Evolutionary conservation across 1,140 invertebrate species (phyloP).

Genomic region (Drosophila grimshawi): DNA sequence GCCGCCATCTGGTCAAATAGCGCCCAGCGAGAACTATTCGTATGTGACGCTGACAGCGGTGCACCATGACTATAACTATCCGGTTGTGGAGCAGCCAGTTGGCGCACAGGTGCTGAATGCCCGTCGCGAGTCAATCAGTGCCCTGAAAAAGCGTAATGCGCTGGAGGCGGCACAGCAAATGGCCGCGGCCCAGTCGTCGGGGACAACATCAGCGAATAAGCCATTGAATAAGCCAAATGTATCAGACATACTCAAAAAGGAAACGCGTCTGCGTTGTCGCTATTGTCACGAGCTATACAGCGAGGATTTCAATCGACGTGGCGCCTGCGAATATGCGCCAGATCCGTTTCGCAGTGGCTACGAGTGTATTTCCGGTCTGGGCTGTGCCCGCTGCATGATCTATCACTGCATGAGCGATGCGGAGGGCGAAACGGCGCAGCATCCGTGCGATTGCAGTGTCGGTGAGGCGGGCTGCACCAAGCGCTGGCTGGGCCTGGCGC

Average conservation of each 20-base stretch:
- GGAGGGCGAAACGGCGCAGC: conserved; percentile 91
- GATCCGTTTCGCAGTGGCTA: conserved; percentile 93
- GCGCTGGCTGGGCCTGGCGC: conserved; percentile 92
- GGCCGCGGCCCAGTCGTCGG: conserved; percentile 67
- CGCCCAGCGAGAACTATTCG: conserved; percentile 89
- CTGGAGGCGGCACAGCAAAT: conserved; percentile 74
- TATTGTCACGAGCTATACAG: conserved; percentile 91
- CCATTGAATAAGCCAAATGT: conserved; percentile 73
- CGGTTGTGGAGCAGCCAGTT: conserved; percentile 89
- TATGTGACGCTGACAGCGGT: conserved; percentile 94
- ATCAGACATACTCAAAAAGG: conserved; percentile 73
- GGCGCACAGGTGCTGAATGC: conserved; percentile 83
- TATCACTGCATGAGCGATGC: conserved; percentile 96
- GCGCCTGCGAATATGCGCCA: conserved; percentile 94
- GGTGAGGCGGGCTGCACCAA: conserved; percentile 86
- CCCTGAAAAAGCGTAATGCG: conserved; percentile 87
- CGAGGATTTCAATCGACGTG: conserved; percentile 92
- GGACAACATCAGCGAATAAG: conserved; percentile 35
- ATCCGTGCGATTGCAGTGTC: conserved; percentile 90
- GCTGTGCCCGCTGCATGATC: conserved; percentile 93
- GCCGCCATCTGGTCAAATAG: conserved; percentile 63
- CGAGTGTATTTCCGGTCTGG: conserved; percentile 92
- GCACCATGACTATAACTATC: conserved; percentile 92
- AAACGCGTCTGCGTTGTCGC: conserved; percentile 76
- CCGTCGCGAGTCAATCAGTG: conserved; percentile 86